Evolutionary conservation across 2,888 invertebrate genomes (phyloP), one percentile per base, ranked within the genome.

Genomic region (Bedellia somnulentella): DNA sequence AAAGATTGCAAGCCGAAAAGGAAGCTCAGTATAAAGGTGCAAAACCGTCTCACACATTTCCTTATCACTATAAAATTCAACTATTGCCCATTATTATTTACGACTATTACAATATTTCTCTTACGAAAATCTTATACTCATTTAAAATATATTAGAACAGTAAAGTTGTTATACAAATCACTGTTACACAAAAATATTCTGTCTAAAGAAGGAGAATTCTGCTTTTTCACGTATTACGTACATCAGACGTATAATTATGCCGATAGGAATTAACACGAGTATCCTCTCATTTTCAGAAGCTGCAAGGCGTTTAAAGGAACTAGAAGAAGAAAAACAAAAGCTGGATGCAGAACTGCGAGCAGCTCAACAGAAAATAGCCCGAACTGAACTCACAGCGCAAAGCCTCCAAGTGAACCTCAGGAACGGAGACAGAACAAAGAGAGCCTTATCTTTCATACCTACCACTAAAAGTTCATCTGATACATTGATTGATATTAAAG

Each of bases 361-460:
- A 30, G 86, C 87, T 1, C 79, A 83, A 36, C 78, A 82, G 45
- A 87, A 86, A 58, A 86, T 86, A 30, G 76, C 78, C 10, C 70
- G 77, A 42, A 83, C 86, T 16, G 87, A 87, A 55, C 78, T 81
- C 36, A 70, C 59, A 4, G 67, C 75, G 2, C 56, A 67, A 4
- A 64, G 66, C 2, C 37, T 75, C 15, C 63, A 68, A 32, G 67
- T 73, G 8, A 73, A 75, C 40, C 44, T 73, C 4, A 70, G 79
- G 24, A 79, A 79, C 38, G 79, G 80, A 1, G 81, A 83, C 27
- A 59, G 81, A 43, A 80, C 86, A 1, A 67, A 86, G 27, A 75
- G 86, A 14, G 82, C 85, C 0, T 77, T 85, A 37, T 86, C 86
- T 16, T 86, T 86, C 57, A 80, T 86, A 39, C 85, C 86, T 0